Percentiles rank a stretch among this genome's conserved stretches.
Conservation (phyloP, 2,113 vertebrate species). For the Elgaria multicarinata region DNA sequence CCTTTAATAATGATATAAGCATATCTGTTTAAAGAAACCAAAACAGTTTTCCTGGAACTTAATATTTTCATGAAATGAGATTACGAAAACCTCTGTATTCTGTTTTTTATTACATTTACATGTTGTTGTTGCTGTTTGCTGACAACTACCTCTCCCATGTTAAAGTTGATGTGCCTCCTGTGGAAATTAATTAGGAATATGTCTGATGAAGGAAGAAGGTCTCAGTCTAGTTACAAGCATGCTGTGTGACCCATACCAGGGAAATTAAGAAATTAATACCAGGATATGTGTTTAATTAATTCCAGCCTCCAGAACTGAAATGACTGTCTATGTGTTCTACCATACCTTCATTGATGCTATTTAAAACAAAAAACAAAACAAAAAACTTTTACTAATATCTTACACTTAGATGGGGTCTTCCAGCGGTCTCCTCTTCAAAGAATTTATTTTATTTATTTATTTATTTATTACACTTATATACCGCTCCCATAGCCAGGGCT, state of each 20-base stretch:
- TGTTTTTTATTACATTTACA: background rate
- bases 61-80: conserved; percentile 5
- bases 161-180: background rate
- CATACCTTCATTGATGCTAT: background rate
- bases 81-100: background rate
- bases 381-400: background rate
- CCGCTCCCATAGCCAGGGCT: too few relatives aligned
- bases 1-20: conserved; percentile 16
- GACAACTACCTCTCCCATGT: background rate
- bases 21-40: conserved; percentile 44
- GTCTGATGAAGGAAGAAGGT: background rate
- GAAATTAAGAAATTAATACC: too few relatives aligned
- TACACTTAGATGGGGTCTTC: background rate
- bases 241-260: too few relatives aligned
- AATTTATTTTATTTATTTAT: too few relatives aligned
- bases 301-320: background rate
- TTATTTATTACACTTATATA: too few relatives aligned
- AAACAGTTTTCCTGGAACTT: conserved; percentile 14
- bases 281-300: background rate
- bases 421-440: background rate
- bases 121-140: background rate
- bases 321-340: background rate
- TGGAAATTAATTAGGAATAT: background rate
- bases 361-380: too few relatives aligned
- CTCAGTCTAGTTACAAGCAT: background rate